Percentiles rank a stretch among this genome's conserved stretches.
Evolutionary conservation across 2,888 invertebrate species (phyloP).

Genomic region (Apotomis capreana): DNA sequence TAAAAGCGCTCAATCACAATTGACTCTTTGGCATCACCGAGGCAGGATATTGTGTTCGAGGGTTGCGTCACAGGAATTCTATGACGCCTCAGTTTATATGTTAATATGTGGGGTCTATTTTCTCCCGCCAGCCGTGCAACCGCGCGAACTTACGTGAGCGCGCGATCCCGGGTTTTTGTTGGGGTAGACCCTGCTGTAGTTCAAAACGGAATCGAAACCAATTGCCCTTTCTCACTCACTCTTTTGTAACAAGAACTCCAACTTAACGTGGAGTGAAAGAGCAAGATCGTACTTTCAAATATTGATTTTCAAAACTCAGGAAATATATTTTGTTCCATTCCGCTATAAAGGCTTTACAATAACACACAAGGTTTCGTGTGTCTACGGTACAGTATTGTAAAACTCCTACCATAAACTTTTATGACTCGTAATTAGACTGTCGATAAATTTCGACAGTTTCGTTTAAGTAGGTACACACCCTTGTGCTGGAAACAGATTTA

Average conservation of each 20-base stretch:
- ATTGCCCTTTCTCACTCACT: neutral
- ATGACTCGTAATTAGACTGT: conserved; percentile 11
- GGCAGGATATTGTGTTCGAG: conserved; percentile 5
- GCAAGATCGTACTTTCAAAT: no score
- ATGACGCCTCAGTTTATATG: conserved; percentile 31
- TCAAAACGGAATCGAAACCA: neutral
- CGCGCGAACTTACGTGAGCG: conserved; percentile 20
- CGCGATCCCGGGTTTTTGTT: conserved; percentile 1
- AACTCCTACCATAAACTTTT: conserved; percentile 9
- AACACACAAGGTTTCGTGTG: no score
- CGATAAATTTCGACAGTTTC: conserved; percentile 19
- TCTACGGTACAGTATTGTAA: neutral
- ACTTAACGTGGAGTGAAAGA: neutral
- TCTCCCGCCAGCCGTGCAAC: conserved; percentile 8
- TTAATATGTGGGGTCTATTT: conserved; percentile 17
- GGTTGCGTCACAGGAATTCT: conserved; percentile 9
- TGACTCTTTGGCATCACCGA: neutral
- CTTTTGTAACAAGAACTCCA: neutral
- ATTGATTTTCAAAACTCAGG: no score
- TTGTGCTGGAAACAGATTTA: neutral
- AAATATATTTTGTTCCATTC: no score
- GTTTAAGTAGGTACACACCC: conserved; percentile 6
- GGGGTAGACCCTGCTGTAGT: neutral
- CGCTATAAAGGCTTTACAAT: no score
- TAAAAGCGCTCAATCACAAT: neutral